These are phyloP conservation scores for Ectobius pallidus DNA, from an alignment of 2,888 invertebrate species.

Conservation along the genomic window DNA sequence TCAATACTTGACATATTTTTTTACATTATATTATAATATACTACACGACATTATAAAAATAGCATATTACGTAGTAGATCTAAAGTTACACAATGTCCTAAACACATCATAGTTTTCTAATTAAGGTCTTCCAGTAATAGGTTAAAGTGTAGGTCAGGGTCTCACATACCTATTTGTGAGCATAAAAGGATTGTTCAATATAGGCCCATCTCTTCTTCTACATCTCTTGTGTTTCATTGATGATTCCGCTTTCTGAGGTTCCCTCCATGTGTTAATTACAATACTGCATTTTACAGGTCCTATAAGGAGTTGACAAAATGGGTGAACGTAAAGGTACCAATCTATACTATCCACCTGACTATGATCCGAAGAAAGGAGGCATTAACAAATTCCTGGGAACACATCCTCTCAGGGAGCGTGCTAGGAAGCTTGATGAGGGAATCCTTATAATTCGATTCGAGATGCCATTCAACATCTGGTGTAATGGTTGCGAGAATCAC, in stretches of 20 bases:
- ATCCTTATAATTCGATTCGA: conserved; percentile 97
- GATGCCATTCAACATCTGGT: conserved; percentile 99
- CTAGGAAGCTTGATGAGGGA: conserved; percentile 92
- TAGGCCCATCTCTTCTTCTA: neutral
- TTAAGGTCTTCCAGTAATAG: no score
- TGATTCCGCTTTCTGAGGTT: neutral
- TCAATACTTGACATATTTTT: no score
- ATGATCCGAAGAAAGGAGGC: conserved; percentile 93
- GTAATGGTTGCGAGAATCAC: conserved; percentile 96
- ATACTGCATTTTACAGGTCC: neutral
- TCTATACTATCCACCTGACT: conserved; percentile 98
- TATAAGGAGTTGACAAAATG: conserved; percentile 64
- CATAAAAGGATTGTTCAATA: no score
- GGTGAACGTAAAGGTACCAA: conserved; percentile 98
- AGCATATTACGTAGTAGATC: no score
- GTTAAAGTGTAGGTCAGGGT: no score
- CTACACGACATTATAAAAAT: no score
- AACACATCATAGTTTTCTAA: no score
- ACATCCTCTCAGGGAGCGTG: conserved; percentile 95
- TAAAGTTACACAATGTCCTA: no score
- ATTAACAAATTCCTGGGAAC: conserved; percentile 93
- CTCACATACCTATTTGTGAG: no score
- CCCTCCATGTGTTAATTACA: neutral
- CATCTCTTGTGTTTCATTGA: neutral
- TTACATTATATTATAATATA: no score